Evolutionary conservation across 2,888 invertebrate species (phyloP), one percentile per base, ranked within the genome.

Genomic region (Calameuta filiformis): DNA sequence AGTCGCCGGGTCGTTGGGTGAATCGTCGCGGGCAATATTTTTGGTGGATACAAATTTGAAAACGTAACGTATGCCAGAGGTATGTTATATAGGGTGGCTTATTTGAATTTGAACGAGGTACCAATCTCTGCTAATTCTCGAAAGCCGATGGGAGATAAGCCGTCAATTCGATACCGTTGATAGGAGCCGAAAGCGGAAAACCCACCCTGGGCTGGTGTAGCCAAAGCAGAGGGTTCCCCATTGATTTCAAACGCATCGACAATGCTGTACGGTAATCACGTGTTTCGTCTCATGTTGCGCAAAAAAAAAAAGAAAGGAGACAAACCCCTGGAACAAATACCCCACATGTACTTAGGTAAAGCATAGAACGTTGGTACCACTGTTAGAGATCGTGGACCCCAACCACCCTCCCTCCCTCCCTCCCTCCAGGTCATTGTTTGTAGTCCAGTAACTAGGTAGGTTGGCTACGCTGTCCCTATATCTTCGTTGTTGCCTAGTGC

Each of bases 131-230:
- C 80, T 82, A 82, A 82, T 83, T 83, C 80, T 79, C 80, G 79
- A 78, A 74, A 78, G 80, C 40, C 79, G 85, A 85, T 85, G 78
- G 77, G 71, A 81, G 84, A 84, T 85, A 84, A 84, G 84, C 83
- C 80, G 81, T 81, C 84, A 82, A 85, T 83, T 81, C 80, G 84
- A 85, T 84, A 84, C 81, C 82, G 82, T 82, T 83, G 83, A 82
- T 81, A 82, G 77, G 68, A 76, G 35, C 69, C 73, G 74, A 74
- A 77, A 79, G 77, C 77, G 74, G 33, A 68, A 76, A 76, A 23
- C 69, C 73, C 68, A 73, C 68, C 71, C 77, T 56, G 73, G 12
- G 35, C 75, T 69, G 35, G 71, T 33, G 30, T 77, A 69, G 74
- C 75, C 75, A 69, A 75, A 75, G 75, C 75, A 68, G 73, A 34